A percentile compares a stretch with the other conserved stretches of the same genome.
Conservation (phyloP, 2,888 invertebrate species). For the Calliopum simillimum region DNA sequence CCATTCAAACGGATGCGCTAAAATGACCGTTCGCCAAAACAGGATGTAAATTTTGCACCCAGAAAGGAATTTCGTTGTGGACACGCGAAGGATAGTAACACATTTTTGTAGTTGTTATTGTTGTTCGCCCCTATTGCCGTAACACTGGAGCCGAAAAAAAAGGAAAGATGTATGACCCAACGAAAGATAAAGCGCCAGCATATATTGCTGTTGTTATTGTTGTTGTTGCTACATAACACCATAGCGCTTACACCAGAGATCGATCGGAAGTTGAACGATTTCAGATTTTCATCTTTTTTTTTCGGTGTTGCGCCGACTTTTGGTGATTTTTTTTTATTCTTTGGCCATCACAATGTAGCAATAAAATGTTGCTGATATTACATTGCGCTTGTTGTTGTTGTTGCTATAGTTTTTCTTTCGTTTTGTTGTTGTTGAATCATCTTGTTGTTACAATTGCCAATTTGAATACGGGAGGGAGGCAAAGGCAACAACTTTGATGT, state of each 20-base stretch:
- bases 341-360: constrained; percentile 42
- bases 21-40: constrained; percentile 61
- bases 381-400: constrained; percentile 50
- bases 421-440: constrained; percentile 30
- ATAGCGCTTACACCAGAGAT: constrained; percentile 45
- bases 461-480: constrained; percentile 35
- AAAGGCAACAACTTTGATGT: constrained; percentile 36
- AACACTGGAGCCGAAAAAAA: constrained; percentile 17
- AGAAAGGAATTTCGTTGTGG: constrained; percentile 41
- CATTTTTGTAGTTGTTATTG: constrained; percentile 22
- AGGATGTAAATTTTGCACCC: constrained; percentile 61
- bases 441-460: constrained; percentile 29
- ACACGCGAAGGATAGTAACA: constrained; percentile 41
- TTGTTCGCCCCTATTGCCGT: constrained; percentile 28
- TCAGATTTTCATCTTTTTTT: constrained; percentile 49
- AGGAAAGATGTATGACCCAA: constrained; percentile 46
- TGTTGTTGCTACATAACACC: background rate
- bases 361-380: constrained; percentile 62
- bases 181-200: constrained; percentile 54
- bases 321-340: constrained; percentile 35
- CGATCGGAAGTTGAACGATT: constrained; percentile 40
- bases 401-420: constrained; percentile 16
- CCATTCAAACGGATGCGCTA: constrained; percentile 56
- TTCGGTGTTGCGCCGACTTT: constrained; percentile 1
- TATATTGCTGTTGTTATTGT: background rate